Evolutionary conservation across 2,113 vertebrate genomes (phyloP).

Genomic region (Morone saxatilis): DNA sequence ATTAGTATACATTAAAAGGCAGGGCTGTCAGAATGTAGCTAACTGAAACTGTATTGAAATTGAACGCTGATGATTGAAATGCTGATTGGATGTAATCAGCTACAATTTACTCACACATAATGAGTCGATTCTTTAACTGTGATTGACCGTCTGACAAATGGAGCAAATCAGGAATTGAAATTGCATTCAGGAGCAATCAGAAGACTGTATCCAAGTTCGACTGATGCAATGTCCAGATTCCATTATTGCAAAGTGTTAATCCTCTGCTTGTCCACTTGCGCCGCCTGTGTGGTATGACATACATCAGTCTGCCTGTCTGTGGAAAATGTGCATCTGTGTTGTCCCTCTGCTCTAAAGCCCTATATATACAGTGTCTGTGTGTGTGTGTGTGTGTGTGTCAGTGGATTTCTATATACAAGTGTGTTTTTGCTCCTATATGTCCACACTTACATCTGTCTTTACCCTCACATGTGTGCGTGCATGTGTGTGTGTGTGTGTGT

Average conservation of each 20-base stretch:
- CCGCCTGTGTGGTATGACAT: constrained; percentile 66
- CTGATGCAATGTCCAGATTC: not conserved
- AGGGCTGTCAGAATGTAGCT: not conserved
- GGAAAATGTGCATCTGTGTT: constrained; percentile 38
- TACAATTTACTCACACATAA: not conserved
- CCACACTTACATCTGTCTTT: constrained; percentile 66
- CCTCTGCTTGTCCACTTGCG: constrained; percentile 10
- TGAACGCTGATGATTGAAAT: constrained; percentile 32
- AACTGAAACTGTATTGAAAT: constrained; percentile 29
- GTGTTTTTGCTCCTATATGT: constrained; percentile 49
- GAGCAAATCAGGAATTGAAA: constrained; percentile 35
- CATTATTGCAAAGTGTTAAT: not conserved
- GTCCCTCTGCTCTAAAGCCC: constrained; percentile 19
- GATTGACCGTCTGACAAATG: constrained; percentile 28
- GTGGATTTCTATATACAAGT: constrained; percentile 31
- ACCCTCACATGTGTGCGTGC: constrained; percentile 51
- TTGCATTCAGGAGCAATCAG: constrained; percentile 12
- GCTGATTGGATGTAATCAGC: constrained; percentile 35
- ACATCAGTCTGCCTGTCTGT: constrained; percentile 62
- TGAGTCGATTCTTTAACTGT: constrained; percentile 7
- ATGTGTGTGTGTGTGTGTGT: constrained; percentile 28
- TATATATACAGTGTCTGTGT: constrained; percentile 25
- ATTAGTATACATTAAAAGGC: constrained; percentile 1
- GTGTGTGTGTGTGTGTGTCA: constrained; percentile 17
- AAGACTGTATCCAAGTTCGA: not conserved